Evolutionary conservation across 2,888 invertebrate genomes (phyloP).

Genomic region (Apodemia hepburni): DNA sequence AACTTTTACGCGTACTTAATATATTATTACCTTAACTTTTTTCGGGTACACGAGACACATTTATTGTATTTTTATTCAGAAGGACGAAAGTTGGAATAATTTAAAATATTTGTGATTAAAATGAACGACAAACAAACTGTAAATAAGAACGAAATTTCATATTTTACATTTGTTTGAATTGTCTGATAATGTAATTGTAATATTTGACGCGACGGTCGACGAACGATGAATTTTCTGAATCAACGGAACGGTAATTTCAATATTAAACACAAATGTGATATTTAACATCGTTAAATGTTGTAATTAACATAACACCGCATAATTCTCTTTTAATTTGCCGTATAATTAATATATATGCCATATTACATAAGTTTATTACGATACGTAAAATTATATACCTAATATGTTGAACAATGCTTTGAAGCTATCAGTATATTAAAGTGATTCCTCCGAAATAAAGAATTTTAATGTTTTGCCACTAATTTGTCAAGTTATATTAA

Average conservation of each 20-base stretch:
- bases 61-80: no score
- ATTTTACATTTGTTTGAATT: conserved; percentile 1
- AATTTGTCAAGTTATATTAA: no score
- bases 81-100: no score
- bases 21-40: background rate
- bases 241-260: conserved; percentile 9
- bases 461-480: no score
- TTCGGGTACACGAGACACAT: no score
- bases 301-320: conserved; percentile 9
- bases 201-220: conserved; percentile 7
- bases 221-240: conserved; percentile 7
- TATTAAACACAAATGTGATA: conserved; percentile 5
- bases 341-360: background rate
- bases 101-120: no score
- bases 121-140: background rate
- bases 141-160: background rate
- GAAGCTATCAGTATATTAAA: no score
- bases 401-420: no score
- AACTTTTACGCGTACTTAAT: no score
- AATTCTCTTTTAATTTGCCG: background rate
- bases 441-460: no score
- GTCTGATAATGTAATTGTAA: conserved; percentile 12
- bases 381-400: no score
- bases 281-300: conserved; percentile 1
- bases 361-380: background rate